These are phyloP conservation scores for Virgularia gustaviana DNA, from an alignment of 92 coral and sea anemone species.

Conservation along the genomic window DNA sequence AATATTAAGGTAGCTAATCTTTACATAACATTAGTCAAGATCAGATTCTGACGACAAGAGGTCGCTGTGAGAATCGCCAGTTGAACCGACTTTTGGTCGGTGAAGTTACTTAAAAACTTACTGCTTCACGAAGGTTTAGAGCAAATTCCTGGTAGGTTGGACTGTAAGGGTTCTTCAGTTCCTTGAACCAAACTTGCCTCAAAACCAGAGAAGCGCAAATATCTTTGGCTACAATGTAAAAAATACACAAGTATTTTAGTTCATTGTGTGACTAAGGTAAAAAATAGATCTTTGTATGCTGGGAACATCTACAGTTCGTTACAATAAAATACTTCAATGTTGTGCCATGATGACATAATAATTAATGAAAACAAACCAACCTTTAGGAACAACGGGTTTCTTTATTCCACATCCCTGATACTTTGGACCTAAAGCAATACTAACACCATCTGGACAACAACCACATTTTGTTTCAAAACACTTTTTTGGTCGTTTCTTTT, in stretches of 20 bases:
- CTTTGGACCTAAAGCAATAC: slow-evolving; percentile 72
- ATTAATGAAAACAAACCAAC: slow-evolving; percentile 2
- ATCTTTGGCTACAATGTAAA: slow-evolving; percentile 66
- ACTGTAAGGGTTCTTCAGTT: slow-evolving; percentile 47
- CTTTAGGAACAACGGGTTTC: slow-evolving; percentile 23
- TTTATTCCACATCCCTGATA: slow-evolving; percentile 64
- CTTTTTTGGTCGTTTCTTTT: background rate
- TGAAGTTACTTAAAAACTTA: slow-evolving; percentile 31
- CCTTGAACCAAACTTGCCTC: slow-evolving; percentile 79
- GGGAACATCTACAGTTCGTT: too few relatives aligned
- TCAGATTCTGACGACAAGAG: background rate
- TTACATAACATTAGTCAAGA: background rate
- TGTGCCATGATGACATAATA: background rate
- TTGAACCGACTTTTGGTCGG: background rate
- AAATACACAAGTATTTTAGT: too few relatives aligned
- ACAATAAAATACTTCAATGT: too few relatives aligned
- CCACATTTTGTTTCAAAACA: slow-evolving; percentile 66
- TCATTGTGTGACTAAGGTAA: too few relatives aligned
- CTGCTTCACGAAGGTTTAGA: slow-evolving; percentile 53
- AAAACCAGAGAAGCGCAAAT: slow-evolving; percentile 71
- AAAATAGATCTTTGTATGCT: too few relatives aligned
- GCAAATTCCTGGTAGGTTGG: slow-evolving; percentile 46
- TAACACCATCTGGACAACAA: slow-evolving; percentile 86
- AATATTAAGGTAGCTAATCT: too few relatives aligned
- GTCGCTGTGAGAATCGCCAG: background rate